Evolutionary conservation across 1,140 invertebrate species (phyloP), one percentile per base, ranked within the genome.

Genomic region (Caenorhabditis inopinata): DNA sequence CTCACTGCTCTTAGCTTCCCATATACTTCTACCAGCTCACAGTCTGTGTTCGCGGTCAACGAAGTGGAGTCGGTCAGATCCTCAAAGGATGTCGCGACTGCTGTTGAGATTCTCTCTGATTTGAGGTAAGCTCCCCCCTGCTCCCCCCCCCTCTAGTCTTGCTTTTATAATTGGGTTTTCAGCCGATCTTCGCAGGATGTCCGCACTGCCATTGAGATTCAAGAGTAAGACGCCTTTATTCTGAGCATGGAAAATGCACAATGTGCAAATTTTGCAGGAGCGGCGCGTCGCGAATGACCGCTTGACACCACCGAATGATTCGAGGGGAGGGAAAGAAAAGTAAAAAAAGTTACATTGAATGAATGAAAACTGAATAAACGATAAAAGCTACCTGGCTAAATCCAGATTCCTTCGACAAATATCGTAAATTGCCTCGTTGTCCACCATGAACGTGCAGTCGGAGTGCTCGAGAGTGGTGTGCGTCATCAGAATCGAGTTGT

Each of bases 341-440:
- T n/a, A n/a, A n/a, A n/a, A n/a, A n/a, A n/a, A n/a, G n/a, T n/a
- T n/a, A n/a, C n/a, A n/a, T n/a, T n/a, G n/a, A n/a, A n/a, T n/a
- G n/a, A n/a, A n/a, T n/a, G n/a, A 58, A 58, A 35, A 32, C 27
- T 68, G 58, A 68, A 68, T 68, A 38, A 75, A 75, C 0, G 14
- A 47, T 47, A 9, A 29, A 45, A 0, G 1, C 3, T 38, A 78
- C 74, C 93, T 86, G 82, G 92, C 92, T 45, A 96, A 94, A 89
- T 95, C 94, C 85, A 96, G 89, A 88, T 95, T 95, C 49, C 94
- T 91, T 51, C 93, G 91, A 90, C 94, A 96, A 89, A 96, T 95
- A 88, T 96, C 94, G 84, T 95, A 96, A 87, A 96, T 95, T 82
- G 94, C 94, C 88, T 95, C 94, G 88, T 93, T 95, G 90, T 95